Conservation (phyloP, 2,113 vertebrate genomes). For the Nyctibius bracteatus region DNA sequence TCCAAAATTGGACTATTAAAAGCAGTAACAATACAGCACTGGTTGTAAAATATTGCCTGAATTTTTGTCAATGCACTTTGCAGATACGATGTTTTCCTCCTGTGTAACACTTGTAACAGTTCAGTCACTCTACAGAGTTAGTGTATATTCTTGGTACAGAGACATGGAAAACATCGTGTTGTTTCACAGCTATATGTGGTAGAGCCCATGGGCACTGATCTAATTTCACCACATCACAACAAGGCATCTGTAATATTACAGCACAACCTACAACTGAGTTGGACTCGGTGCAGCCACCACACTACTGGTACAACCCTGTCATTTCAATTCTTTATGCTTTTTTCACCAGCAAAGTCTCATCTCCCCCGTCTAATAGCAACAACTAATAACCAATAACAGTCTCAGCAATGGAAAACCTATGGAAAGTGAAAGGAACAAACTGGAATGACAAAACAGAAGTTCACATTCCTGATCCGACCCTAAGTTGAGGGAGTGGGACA, state of each 20-base stretch:
- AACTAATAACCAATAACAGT: neutral
- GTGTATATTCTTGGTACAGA: neutral
- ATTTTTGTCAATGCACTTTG: neutral
- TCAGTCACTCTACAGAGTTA: neutral
- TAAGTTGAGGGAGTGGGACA: neutral
- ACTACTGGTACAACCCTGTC: neutral
- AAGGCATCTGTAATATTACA: neutral
- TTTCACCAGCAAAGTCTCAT: slow-evolving; percentile 6
- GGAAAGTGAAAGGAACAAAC: neutral
- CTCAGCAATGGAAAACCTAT: neutral
- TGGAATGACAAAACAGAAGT: neutral
- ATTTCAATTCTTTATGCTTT: slow-evolving; percentile 25
- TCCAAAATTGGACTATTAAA: neutral
- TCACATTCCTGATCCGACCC: neutral
- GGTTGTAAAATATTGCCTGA: neutral
- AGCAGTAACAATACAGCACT: neutral
- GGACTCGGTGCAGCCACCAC: neutral
- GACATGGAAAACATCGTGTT: neutral
- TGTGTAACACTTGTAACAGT: neutral
- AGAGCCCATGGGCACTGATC: slow-evolving; percentile 16
- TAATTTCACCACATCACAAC: slow-evolving; percentile 2
- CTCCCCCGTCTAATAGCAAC: neutral
- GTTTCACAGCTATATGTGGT: neutral
- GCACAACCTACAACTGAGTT: neutral
- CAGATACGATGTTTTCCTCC: neutral